These are phyloP conservation scores for Mythimna lalbum DNA, from an alignment of 2,888 invertebrate genomes.

Conservation along the genomic window DNA sequence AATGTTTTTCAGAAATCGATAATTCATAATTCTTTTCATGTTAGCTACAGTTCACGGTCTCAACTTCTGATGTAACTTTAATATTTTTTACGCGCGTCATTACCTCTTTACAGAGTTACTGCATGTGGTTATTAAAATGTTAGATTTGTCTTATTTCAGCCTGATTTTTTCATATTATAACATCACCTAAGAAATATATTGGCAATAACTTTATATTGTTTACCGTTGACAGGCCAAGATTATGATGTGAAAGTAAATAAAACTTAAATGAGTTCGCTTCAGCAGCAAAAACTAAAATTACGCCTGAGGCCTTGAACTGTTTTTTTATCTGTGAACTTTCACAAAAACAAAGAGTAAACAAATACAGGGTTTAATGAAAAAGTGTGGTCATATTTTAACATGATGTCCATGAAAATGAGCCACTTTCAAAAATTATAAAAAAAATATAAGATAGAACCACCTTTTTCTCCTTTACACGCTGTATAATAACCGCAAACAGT, in stretches of 20 bases:
- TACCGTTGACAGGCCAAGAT: neutral
- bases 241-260: slow-evolving; percentile 58
- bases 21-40: neutral
- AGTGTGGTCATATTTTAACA: too few species aligned
- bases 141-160: neutral
- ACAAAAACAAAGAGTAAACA: slow-evolving; percentile 55
- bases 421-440: too few species aligned
- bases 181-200: neutral
- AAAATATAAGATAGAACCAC: too few species aligned
- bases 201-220: neutral
- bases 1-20: slow-evolving; percentile 20
- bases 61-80: slow-evolving; percentile 33
- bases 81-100: slow-evolving; percentile 1
- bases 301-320: slow-evolving; percentile 54
- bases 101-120: slow-evolving; percentile 24
- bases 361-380: slow-evolving; percentile 1
- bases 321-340: slow-evolving; percentile 59
- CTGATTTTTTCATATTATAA: neutral
- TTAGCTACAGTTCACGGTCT: neutral
- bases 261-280: slow-evolving; percentile 12
- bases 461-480: too few species aligned
- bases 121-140: slow-evolving; percentile 5
- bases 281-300: slow-evolving; percentile 34
- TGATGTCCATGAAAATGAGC: too few species aligned
- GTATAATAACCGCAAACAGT: slow-evolving; percentile 2